Evolutionary conservation across 2,888 invertebrate genomes (phyloP).

Genomic region (Deilephila porcellus): DNA sequence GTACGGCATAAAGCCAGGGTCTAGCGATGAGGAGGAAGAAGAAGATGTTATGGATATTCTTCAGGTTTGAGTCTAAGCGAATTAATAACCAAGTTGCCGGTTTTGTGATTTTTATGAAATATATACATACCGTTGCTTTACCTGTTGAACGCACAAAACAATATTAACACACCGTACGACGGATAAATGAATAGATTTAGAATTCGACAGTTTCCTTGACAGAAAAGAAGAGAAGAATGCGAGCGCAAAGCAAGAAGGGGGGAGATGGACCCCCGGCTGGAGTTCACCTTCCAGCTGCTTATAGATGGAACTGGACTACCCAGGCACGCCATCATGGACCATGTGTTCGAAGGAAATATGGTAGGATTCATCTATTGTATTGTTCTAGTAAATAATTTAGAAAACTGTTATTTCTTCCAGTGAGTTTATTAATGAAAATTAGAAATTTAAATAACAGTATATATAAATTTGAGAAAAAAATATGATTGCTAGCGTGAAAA

Average conservation of each 20-base stretch:
- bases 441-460: too few relatives aligned
- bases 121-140: not conserved
- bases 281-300: conserved; percentile 94
- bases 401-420: not conserved
- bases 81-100: not conserved
- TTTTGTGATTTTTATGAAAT: not conserved
- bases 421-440: not conserved
- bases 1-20: conserved; percentile 81
- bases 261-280: conserved; percentile 96
- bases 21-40: conserved; percentile 85
- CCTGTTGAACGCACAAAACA: not conserved
- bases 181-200: too few relatives aligned
- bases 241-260: conserved; percentile 94
- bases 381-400: conserved; percentile 38
- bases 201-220: conserved; percentile 39
- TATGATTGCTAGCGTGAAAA: too few relatives aligned
- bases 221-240: conserved; percentile 94
- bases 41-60: conserved; percentile 84
- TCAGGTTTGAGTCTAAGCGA: conserved; percentile 57
- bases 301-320: conserved; percentile 93
- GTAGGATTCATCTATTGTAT: conserved; percentile 65
- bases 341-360: conserved; percentile 96
- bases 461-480: too few relatives aligned
- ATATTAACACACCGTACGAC: not conserved
- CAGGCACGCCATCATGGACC: conserved; percentile 94